Conservation (phyloP, 2,113 vertebrate species). For the Microtus ochrogaster region DNA sequence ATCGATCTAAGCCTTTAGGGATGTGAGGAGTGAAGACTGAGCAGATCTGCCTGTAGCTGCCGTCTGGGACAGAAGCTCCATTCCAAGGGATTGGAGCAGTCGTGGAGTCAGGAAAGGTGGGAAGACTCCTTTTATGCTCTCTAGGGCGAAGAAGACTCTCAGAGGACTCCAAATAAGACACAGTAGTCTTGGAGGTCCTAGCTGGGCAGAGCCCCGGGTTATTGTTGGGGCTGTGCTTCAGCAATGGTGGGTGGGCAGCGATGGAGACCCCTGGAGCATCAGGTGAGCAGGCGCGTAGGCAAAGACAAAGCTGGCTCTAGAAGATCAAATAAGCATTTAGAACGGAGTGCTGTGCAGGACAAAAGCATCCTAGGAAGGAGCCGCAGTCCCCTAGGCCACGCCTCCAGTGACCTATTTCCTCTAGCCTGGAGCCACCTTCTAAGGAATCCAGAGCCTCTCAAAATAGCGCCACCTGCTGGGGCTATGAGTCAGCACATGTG, state of each 20-base stretch:
- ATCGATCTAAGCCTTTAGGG: neutral
- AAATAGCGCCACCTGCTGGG: neutral
- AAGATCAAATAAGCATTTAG: neutral
- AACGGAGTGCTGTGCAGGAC: neutral
- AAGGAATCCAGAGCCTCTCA: no score
- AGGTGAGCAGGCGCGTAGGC: neutral
- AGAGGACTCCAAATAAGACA: neutral
- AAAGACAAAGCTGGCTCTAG: neutral
- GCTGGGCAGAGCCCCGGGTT: neutral
- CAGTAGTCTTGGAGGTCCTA: neutral
- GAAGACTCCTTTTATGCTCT: accelerated
- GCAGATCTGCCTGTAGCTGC: neutral
- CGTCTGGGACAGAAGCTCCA: neutral
- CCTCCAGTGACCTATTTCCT: neutral
- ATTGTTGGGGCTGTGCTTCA: neutral
- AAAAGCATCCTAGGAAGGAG: neutral
- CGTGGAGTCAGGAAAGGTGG: neutral
- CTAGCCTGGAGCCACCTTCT: neutral
- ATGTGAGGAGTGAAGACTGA: neutral
- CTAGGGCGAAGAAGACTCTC: neutral
- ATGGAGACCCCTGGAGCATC: neutral
- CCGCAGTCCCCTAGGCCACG: neutral
- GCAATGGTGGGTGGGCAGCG: neutral
- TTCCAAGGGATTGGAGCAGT: neutral
- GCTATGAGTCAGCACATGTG: neutral